Conservation (phyloP, 1,140 invertebrate genomes). For the Macrobrachium rosenbergii region DNA sequence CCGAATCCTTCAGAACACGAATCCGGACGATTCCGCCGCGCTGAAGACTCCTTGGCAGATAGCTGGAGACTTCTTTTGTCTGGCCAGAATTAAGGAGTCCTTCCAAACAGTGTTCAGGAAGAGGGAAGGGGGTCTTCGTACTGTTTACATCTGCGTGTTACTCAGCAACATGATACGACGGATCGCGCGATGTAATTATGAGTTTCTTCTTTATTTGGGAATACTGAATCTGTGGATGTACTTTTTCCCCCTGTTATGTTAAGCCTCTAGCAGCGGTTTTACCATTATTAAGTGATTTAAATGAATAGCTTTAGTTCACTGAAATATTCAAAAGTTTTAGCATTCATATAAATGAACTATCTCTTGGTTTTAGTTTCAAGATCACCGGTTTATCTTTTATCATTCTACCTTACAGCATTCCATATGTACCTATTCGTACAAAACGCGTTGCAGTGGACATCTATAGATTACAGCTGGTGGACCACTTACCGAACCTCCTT, state of each 20-base stretch:
- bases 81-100: constrained; percentile 21
- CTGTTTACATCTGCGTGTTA: constrained; percentile 31
- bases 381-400: not conserved
- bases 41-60: not conserved
- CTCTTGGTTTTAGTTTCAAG: too few relatives aligned
- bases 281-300: too few relatives aligned
- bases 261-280: too few relatives aligned
- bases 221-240: too few relatives aligned
- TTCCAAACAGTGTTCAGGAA: constrained; percentile 53
- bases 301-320: too few relatives aligned
- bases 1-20: constrained; percentile 2
- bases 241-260: too few relatives aligned
- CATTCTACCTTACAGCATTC: not conserved
- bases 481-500: not conserved
- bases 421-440: constrained; percentile 24
- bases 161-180: constrained; percentile 51
- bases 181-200: constrained; percentile 44
- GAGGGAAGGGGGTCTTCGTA: constrained; percentile 35
- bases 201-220: not conserved
- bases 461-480: constrained; percentile 29
- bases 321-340: too few relatives aligned
- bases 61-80: constrained; percentile 42
- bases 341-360: too few relatives aligned
- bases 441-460: constrained; percentile 3
- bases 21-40: not conserved